Conservation (phyloP, 2,113 vertebrate genomes). For the Cairina moschata region DNA sequence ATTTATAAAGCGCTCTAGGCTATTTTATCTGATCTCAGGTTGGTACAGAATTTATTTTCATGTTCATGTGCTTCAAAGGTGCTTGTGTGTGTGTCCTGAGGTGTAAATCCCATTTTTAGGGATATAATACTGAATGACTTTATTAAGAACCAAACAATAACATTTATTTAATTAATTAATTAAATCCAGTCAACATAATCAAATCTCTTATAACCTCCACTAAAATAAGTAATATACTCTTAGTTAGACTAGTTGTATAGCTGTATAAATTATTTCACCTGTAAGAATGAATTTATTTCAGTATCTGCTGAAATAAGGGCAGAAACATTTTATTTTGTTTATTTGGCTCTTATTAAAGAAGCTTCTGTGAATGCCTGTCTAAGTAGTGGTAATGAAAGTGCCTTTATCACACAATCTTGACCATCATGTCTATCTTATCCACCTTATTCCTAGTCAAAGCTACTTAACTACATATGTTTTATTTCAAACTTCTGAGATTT, state of each 20-base stretch:
- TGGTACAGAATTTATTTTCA: conserved; percentile 96
- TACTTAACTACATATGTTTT: background rate
- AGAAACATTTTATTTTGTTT: background rate
- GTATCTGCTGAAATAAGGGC: background rate
- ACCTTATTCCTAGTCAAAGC: background rate
- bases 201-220: background rate
- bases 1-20: conserved; percentile 91
- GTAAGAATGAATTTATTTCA: too few species aligned
- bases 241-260: background rate
- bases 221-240: background rate
- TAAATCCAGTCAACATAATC: background rate
- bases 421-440: fast-evolving
- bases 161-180: too few species aligned
- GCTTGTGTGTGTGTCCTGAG: conserved; percentile 92
- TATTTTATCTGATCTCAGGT: conserved; percentile 91
- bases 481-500: background rate
- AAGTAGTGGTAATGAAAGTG: background rate
- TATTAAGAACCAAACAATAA: background rate
- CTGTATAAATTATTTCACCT: background rate
- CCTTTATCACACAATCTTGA: background rate
- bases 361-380: background rate
- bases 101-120: conserved; percentile 45
- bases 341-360: background rate
- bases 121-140: background rate
- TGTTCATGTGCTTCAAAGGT: conserved; percentile 91